These are phyloP conservation scores for Ochropacha duplaris DNA, from an alignment of 2,888 invertebrate genomes.

Conservation along the genomic window DNA sequence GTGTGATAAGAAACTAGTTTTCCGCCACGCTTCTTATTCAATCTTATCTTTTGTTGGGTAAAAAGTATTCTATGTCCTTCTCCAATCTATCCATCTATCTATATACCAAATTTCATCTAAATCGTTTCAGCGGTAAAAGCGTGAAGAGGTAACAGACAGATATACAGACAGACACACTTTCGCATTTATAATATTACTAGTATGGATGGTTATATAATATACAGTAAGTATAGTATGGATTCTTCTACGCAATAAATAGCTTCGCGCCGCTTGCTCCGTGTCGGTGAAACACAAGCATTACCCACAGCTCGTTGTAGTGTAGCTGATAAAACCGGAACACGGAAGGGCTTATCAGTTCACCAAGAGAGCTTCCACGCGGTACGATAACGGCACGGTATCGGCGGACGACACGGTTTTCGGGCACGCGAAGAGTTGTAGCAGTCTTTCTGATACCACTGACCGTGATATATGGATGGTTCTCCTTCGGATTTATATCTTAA, in stretches of 20 bases:
- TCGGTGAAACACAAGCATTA: background rate
- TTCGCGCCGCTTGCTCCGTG: background rate
- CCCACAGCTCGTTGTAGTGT: slow-evolving; percentile 10
- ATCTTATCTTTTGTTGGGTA: no score
- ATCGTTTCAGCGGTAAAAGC: no score
- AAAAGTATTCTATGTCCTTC: no score
- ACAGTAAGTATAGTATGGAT: no score
- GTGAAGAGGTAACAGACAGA: no score
- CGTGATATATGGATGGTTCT: background rate
- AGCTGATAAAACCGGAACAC: slow-evolving; percentile 43
- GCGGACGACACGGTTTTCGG: background rate
- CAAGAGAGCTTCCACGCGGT: slow-evolving; percentile 30
- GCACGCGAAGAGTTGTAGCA: slow-evolving; percentile 1
- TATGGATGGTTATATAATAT: no score
- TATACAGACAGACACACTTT: no score
- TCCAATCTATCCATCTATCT: no score
- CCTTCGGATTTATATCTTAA: background rate
- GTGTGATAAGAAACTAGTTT: no score
- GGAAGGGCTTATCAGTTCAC: slow-evolving; percentile 37
- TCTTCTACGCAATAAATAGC: background rate
- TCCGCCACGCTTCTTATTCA: no score
- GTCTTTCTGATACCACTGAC: background rate
- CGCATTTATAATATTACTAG: no score
- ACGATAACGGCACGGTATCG: slow-evolving; percentile 27
- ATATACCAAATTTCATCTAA: no score